Base-by-base conservation (phyloP, 2,888 invertebrate genomes). In the Flexamia atlantica region DNA sequence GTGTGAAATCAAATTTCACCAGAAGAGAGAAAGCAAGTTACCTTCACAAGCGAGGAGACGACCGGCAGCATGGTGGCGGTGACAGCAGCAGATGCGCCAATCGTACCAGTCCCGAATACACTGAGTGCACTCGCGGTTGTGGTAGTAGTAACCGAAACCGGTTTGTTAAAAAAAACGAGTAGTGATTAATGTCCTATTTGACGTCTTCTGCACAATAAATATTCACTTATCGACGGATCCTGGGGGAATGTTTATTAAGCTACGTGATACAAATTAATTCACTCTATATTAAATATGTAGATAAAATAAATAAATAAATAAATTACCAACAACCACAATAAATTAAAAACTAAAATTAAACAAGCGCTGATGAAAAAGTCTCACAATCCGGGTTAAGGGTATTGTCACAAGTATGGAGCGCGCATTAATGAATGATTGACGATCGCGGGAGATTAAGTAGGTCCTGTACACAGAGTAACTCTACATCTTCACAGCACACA, bases 401-500 rank as follows among this genome's bases (percentile, higher is more conserved):
- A 46, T 14, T 46, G 53, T 53, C 53, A 53, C 53, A 53, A 53
- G 3, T 20, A 23, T 46, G 4, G 14, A 23, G 53, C 53, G 53
- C 20, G 53, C 53, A 53, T 53, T 53, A 53, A 53, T 53, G 53
- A 53, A n/a, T 53, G 53, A 23, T 14, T 14, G 2, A 14, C 17
- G 46, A 46, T n/a, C 46, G 14, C 46, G n/a, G n/a, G n/a, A n/a
- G n/a, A n/a, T n/a, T n/a, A n/a, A 46, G 46, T 3, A 17, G 12
- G 17, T 14, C 14, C 36, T 7, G 36, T 9, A 4, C 36, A 46
- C 46, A 46, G 46, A 46, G 46, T 46, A 12, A 23, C 53, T 53
- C 64, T 64, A 64, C 64, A 64, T 64, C 64, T 64, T 64, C 64
- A 30, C 30, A 17, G 28, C 12, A 64, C 64, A 64, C 64, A 28